Conservation (phyloP, 2,888 invertebrate genomes). For the Leptinotarsa juncta region DNA sequence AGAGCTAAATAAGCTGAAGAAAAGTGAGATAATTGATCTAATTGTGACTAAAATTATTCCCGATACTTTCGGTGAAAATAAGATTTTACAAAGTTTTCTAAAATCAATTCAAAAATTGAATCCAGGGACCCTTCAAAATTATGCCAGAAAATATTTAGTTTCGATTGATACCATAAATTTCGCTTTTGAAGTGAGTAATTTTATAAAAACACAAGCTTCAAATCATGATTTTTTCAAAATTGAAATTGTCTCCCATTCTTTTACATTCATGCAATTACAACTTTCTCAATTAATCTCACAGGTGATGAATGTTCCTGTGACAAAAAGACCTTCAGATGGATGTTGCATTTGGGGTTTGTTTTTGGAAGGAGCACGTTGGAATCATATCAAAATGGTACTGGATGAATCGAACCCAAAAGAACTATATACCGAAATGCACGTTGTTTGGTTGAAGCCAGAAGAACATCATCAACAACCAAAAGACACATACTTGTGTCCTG, state of each 20-base stretch:
- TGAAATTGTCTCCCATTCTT: no score
- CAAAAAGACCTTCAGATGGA: slow-evolving; percentile 70
- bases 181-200: slow-evolving; percentile 69
- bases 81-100: no score
- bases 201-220: not conserved
- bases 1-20: no score
- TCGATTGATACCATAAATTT: slow-evolving; percentile 80
- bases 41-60: no score
- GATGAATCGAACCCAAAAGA: slow-evolving; percentile 76
- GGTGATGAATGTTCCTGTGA: slow-evolving; percentile 67
- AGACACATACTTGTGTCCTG: slow-evolving; percentile 72
- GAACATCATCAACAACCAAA: slow-evolving; percentile 71
- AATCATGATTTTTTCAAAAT: not conserved
- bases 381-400: slow-evolving; percentile 67
- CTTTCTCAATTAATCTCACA: slow-evolving; percentile 48
- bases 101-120: no score
- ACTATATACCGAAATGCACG: slow-evolving; percentile 78
- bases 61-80: no score
- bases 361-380: slow-evolving; percentile 85
- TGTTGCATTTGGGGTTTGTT: slow-evolving; percentile 77
- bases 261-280: no score
- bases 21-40: no score
- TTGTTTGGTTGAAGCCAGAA: slow-evolving; percentile 77
- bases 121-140: slow-evolving; percentile 89
- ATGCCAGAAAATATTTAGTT: slow-evolving; percentile 79